phyloP scores from a whole-genome alignment of 2,113 vertebrate species.

The Chrysemys picta region DNA sequence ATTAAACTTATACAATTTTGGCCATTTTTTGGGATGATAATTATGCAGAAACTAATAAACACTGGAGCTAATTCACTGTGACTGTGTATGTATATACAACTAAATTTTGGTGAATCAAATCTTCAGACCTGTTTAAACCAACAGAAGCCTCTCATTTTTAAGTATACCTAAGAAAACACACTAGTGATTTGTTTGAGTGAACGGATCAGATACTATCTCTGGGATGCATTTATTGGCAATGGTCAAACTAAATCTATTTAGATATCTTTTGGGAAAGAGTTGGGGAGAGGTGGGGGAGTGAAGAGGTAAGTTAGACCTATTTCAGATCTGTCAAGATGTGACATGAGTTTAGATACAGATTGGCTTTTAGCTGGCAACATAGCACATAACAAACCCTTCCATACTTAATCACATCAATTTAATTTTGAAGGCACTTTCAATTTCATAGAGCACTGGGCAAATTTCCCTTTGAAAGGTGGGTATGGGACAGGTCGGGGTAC shows the following conservation, averaged over 20 bases:
- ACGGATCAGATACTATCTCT: background rate
- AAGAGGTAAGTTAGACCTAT: background rate
- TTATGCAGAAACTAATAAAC: background rate
- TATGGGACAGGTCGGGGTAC: background rate
- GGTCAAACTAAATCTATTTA: background rate
- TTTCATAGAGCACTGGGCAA: fast-evolving
- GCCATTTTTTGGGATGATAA: background rate
- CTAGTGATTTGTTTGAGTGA: background rate
- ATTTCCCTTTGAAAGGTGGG: constrained; percentile 34
- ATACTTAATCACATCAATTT: background rate
- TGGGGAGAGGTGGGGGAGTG: fast-evolving
- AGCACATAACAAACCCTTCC: background rate
- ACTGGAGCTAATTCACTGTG: background rate
- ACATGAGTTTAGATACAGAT: background rate
- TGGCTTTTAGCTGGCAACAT: background rate
- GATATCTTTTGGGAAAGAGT: background rate
- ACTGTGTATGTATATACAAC: background rate
- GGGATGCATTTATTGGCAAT: fast-evolving
- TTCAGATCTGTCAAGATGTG: fast-evolving
- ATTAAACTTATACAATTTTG: constrained; percentile 36
- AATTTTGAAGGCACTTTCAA: background rate
- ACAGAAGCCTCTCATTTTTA: background rate
- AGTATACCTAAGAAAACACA: background rate
- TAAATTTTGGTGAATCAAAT: background rate
- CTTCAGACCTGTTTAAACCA: background rate